phyloP scores from a whole-genome alignment of 2,113 vertebrate genomes.

The Pygoscelis adeliae region DNA sequence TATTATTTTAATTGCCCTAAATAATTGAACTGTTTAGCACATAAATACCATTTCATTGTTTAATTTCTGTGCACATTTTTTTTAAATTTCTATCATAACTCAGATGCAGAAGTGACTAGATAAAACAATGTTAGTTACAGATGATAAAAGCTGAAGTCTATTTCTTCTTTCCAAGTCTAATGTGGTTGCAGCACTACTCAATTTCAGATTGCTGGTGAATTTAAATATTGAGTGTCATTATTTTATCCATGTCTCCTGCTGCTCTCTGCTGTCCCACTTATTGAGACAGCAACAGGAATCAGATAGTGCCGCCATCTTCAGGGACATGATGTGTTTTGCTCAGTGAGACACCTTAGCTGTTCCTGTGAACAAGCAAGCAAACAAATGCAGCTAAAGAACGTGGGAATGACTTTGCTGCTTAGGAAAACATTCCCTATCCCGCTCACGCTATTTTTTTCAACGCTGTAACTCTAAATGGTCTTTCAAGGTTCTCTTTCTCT shows the following conservation, averaged over 20 bases:
- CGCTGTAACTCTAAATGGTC: not conserved
- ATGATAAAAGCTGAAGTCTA: not conserved
- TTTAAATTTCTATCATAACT: not conserved
- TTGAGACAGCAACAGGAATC: conserved; percentile 9
- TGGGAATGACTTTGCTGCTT: not conserved
- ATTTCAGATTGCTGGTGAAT: not conserved
- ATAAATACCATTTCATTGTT: conserved; percentile 43
- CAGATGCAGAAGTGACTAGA: not conserved
- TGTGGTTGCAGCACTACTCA: not conserved
- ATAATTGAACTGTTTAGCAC: conserved; percentile 50
- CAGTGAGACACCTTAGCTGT: not conserved
- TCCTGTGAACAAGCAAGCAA: not conserved
- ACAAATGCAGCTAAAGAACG: not conserved
- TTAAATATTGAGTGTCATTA: not conserved
- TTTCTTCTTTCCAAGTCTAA: conserved; percentile 12
- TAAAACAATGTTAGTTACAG: conserved; percentile 37
- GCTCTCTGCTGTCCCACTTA: not conserved
- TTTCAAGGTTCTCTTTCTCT: not conserved
- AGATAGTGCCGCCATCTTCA: not conserved
- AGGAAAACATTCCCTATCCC: not conserved
- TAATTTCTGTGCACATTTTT: not conserved
- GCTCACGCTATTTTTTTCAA: not conserved
- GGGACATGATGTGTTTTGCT: not conserved
- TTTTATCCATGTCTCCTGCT: not conserved
- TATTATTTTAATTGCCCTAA: conserved; percentile 66